These are phyloP conservation scores for Camarhynchus parvulus DNA, from an alignment of 2,113 vertebrate species.

Conservation along the genomic window DNA sequence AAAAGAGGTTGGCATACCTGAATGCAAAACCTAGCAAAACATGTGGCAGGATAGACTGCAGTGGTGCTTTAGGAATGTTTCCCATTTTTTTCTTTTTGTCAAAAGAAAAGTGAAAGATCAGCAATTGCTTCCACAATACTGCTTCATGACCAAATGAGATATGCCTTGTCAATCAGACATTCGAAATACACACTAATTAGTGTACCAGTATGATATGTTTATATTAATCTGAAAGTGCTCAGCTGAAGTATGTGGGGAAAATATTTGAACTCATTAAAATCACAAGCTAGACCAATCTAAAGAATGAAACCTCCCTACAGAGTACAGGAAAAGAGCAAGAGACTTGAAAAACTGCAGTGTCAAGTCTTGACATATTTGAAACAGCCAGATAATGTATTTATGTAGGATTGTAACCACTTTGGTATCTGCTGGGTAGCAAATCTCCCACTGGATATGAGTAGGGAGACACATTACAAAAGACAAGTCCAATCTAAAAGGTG, in stretches of 20 bases:
- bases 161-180: neutral
- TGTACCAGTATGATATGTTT: neutral
- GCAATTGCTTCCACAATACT: neutral
- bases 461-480: neutral
- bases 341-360: neutral
- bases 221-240: constrained; percentile 10
- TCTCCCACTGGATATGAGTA: neutral
- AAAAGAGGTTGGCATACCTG: neutral
- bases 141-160: neutral
- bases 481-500: neutral
- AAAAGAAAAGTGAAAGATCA: neutral
- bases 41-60: neutral
- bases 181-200: neutral
- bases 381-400: neutral
- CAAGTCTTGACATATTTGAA: neutral
- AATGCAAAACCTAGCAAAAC: neutral
- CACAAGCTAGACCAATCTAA: constrained; percentile 13
- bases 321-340: neutral
- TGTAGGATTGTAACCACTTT: neutral
- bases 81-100: neutral
- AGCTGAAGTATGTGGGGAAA: neutral
- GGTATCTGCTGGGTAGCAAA: neutral
- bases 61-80: neutral
- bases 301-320: constrained; percentile 20
- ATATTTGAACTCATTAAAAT: constrained; percentile 16